Evolutionary conservation across 1,140 invertebrate species (phyloP).

Genomic region (Helicorthomorpha holstii): DNA sequence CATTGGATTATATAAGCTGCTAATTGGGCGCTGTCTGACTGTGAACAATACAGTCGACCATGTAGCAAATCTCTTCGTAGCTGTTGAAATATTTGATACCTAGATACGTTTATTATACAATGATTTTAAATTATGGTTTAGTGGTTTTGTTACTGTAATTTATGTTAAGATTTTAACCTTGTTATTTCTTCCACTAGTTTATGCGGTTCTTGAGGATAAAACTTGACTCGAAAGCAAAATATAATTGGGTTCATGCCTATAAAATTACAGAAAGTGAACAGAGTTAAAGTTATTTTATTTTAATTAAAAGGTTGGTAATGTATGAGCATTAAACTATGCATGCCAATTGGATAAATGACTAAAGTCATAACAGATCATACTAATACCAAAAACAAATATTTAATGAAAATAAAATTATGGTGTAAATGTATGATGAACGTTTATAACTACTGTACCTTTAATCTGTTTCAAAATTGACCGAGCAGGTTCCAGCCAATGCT

Average conservation of each 20-base stretch:
- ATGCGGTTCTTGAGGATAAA: conserved; percentile 79
- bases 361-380: too few species aligned
- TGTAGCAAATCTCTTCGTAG: conserved; percentile 84
- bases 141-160: not conserved
- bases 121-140: not conserved
- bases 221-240: conserved; percentile 85
- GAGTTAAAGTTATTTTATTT: conserved; percentile 2
- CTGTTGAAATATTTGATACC: conserved; percentile 84
- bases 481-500: conserved; percentile 92
- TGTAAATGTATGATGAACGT: too few species aligned
- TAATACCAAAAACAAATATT: too few species aligned
- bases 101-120: conserved; percentile 13
- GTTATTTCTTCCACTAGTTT: conserved; percentile 70
- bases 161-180: conserved; percentile 21
- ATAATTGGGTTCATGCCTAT: conserved; percentile 65
- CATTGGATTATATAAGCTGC: conserved; percentile 88
- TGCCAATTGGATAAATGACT: too few species aligned
- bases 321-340: too few species aligned
- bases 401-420: not conserved
- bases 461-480: conserved; percentile 88
- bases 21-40: conserved; percentile 67
- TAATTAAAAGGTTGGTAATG: too few species aligned
- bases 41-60: conserved; percentile 78
- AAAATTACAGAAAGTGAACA: not conserved
- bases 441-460: conserved; percentile 80